A percentile compares a stretch with the other conserved stretches of the same genome.
phyloP scores from a whole-genome alignment of 2,888 invertebrate genomes.

The Monochamus alternatus region DNA sequence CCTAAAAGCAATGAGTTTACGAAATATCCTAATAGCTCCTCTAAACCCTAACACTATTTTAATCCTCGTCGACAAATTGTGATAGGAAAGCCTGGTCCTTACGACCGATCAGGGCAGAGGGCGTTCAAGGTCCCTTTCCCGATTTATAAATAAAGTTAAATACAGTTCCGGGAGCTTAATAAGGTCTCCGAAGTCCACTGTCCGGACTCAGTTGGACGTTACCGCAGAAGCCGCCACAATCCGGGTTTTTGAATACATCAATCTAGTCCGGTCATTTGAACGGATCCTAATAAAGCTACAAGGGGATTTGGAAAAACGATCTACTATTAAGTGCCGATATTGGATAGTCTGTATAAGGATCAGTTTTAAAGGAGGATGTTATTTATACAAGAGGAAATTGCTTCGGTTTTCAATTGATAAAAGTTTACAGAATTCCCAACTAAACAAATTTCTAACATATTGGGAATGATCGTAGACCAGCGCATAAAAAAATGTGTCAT shows the following conservation, averaged over 20 bases:
- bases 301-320: background rate
- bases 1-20: too few relatives aligned
- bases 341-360: too few relatives aligned
- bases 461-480: too few relatives aligned
- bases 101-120: background rate
- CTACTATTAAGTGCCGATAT: too few relatives aligned
- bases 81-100: background rate
- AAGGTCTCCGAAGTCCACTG: constrained; percentile 13
- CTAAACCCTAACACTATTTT: background rate
- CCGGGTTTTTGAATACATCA: constrained; percentile 22
- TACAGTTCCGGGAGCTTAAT: constrained; percentile 24
- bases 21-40: background rate
- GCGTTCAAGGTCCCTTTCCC: background rate
- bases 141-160: constrained; percentile 25
- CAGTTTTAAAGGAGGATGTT: too few relatives aligned
- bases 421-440: too few relatives aligned
- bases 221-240: constrained; percentile 16
- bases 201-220: constrained; percentile 8
- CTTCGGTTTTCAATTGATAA: too few relatives aligned
- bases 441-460: too few relatives aligned
- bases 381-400: too few relatives aligned
- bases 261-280: constrained; percentile 15
- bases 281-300: constrained; percentile 6
- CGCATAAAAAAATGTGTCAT: too few relatives aligned
- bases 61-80: background rate